Percentiles rank a stretch among this genome's conserved stretches.
phyloP scores from a whole-genome alignment of 2,888 invertebrate genomes.

The Calameuta pallipes region DNA sequence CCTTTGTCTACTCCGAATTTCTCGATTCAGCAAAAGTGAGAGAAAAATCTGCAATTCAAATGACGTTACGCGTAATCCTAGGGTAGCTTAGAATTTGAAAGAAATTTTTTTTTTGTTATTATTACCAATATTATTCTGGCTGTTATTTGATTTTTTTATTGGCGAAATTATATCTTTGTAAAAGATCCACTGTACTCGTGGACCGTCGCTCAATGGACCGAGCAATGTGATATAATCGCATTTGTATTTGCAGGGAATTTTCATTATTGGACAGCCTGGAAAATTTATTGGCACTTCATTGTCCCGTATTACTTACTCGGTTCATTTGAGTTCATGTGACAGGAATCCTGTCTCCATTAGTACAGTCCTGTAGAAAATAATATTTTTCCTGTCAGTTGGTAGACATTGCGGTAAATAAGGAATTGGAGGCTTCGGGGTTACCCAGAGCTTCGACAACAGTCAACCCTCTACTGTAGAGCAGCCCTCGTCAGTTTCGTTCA shows the following conservation, averaged over 20 bases:
- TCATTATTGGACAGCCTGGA: background rate
- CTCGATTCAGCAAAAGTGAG: background rate
- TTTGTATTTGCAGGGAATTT: background rate
- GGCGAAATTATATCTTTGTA: too few species aligned
- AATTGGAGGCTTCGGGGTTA: background rate
- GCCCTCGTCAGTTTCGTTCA: background rate
- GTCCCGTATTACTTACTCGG: background rate
- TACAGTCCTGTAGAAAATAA: background rate
- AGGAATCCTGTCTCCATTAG: background rate
- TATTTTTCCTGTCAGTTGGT: background rate
- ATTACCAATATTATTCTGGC: background rate
- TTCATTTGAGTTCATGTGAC: background rate
- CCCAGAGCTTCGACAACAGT: background rate
- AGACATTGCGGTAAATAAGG: background rate
- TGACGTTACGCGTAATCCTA: constrained; percentile 5
- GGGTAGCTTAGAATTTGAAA: background rate
- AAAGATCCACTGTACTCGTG: too few species aligned
- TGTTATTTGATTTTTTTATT: background rate
- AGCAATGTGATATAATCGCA: too few species aligned
- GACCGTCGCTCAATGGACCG: too few species aligned
- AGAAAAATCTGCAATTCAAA: constrained; percentile 43
- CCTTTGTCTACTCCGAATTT: background rate
- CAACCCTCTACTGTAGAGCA: background rate
- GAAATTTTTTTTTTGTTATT: background rate
- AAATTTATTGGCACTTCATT: background rate